Evolutionary conservation across 2,888 invertebrate species (phyloP), one percentile per base, ranked within the genome.

Genomic region (Tubulanus polymorphus): DNA sequence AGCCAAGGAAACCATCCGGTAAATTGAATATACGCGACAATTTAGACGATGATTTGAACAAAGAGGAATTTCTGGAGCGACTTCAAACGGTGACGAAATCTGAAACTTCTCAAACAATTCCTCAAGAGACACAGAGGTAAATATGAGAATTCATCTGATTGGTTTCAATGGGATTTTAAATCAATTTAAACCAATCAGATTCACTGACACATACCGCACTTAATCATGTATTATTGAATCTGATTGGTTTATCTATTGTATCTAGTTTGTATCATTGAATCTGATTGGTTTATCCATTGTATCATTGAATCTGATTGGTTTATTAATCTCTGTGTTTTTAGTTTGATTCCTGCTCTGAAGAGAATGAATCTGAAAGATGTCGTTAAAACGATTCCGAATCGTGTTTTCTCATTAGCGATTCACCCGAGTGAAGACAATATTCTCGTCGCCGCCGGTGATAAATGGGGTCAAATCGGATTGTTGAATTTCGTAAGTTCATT

Each of bases 341-440:
- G 68, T 23, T 64, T 61, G 62, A 48, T 61, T 5, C 58, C 63
- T 35, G 50, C 45, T 5, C 61, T 69, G 6, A 54, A 54, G 18
- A 62, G 65, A 23, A 52, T 71, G 48, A 57, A 59, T 32, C 63
- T 62, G 37, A 60, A 67, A 1, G 59, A 62, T 47, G 70, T 76
- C 1, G 68, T 70, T 0, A 80, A 78, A 68, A 74, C 79, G 10
- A 69, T 72, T 0, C 69, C 69, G 3, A 58, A 65, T n/a, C 65
- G 79, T 29, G 73, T 79, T 20, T 76, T 76, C 57, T 75, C 80
- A 1, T 41, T 81, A 8, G 74, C 72, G 29, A 53, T 80, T 48
- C 79, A 80, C 65, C 79, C 80, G 0, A 62, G 73, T 1, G 57
- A 64, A 10, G 60, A 64, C 1, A 73, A 72, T 51, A 56, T 77